phyloP scores from a whole-genome alignment of 64 coral and sea anemone species.

The Montipora foliosa region DNA sequence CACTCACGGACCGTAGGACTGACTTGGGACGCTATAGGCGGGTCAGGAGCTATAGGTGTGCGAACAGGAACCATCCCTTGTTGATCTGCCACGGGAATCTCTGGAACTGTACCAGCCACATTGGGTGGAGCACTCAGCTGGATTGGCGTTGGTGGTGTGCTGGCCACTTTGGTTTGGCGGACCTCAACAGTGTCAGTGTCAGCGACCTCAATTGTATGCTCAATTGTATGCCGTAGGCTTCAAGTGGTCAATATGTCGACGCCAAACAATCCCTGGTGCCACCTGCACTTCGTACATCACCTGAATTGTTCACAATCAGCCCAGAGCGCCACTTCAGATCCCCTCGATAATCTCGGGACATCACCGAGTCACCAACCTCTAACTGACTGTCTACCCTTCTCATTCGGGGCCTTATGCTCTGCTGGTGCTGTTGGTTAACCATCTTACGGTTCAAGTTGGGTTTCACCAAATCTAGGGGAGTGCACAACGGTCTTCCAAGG shows the following conservation, averaged over 20 bases:
- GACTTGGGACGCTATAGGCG: constrained; percentile 13
- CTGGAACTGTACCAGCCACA: too few relatives aligned
- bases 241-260: constrained; percentile 43
- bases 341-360: constrained; percentile 57
- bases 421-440: constrained; percentile 53
- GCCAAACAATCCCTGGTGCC: background rate
- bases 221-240: constrained; percentile 47
- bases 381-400: constrained; percentile 38
- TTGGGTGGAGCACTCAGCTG: background rate
- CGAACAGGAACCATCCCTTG: too few relatives aligned
- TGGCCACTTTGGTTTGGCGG: background rate
- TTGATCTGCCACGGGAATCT: too few relatives aligned
- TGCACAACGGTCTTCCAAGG: constrained; percentile 48
- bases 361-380: constrained; percentile 51
- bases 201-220: background rate
- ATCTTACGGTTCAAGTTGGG: constrained; percentile 73
- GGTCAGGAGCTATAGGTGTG: too few relatives aligned
- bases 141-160: background rate
- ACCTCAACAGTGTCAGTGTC: background rate
- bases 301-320: constrained; percentile 46
- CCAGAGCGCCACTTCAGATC: constrained; percentile 64
- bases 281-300: constrained; percentile 44
- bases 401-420: constrained; percentile 53
- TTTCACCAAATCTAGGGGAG: constrained; percentile 74
- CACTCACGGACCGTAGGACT: constrained; percentile 35